Conservation (phyloP, 2,888 invertebrate species). For the Stenolophus ochropezus region DNA sequence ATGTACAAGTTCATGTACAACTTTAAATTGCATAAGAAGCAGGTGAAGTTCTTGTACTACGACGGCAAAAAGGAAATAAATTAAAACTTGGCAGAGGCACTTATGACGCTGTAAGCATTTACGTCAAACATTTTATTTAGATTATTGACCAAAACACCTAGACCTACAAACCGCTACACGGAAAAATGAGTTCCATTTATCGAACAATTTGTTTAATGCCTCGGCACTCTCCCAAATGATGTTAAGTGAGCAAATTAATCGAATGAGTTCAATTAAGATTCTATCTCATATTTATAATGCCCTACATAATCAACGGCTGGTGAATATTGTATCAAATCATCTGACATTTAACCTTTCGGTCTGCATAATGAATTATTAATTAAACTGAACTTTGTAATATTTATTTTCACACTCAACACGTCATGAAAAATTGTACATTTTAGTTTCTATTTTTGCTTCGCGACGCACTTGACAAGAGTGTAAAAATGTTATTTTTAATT, state of each 20-base stretch:
- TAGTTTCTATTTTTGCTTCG: not conserved
- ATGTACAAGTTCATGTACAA: not conserved
- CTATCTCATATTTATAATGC: not conserved
- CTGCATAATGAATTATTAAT: constrained; percentile 2
- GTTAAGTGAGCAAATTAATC: not conserved
- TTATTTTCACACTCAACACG: not conserved
- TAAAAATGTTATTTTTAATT: not conserved
- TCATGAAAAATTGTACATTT: not conserved
- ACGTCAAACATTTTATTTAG: not conserved
- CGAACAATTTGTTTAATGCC: not conserved
- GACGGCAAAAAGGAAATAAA: not conserved
- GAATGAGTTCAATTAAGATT: constrained; percentile 1
- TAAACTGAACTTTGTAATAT: constrained; percentile 4
- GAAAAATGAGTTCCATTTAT: not conserved
- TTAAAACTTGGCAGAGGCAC: not conserved
- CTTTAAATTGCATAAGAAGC: not conserved
- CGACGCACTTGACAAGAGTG: not conserved
- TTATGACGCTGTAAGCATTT: not conserved
- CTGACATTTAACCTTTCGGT: constrained; percentile 16
- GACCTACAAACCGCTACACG: not conserved
- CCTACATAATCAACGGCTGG: not conserved
- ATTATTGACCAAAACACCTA: not conserved
- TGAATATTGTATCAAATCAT: not conserved
- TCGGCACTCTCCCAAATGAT: not conserved
- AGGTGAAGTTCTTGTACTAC: not conserved